These are phyloP conservation scores for Lasioglossum villosulum DNA, from an alignment of 2,888 invertebrate genomes.

Conservation along the genomic window DNA sequence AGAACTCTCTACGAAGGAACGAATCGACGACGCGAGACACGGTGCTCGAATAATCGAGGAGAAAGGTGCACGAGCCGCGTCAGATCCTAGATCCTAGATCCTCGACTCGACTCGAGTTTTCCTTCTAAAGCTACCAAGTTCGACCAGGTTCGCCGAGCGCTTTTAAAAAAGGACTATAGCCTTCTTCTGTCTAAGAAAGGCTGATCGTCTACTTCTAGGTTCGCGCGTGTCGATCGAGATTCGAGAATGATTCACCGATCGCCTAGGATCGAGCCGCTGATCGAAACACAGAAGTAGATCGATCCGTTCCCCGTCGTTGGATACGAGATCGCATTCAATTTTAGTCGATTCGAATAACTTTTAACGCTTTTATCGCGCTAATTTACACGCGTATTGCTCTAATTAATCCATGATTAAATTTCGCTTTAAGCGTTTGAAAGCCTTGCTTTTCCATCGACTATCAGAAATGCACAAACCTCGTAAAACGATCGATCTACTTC, in stretches of 20 bases:
- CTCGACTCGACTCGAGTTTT: background rate
- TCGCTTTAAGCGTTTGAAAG: no score
- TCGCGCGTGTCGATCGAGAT: constrained; percentile 41
- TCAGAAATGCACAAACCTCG: background rate
- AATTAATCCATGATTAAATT: no score
- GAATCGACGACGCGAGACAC: background rate
- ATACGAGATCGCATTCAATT: background rate
- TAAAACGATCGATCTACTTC: background rate
- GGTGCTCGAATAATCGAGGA: background rate
- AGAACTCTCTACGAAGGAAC: constrained; percentile 7
- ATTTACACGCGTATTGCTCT: background rate
- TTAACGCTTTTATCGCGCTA: background rate
- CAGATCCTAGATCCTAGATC: background rate
- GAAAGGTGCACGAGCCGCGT: background rate
- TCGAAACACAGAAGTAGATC: background rate
- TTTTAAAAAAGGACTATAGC: constrained; percentile 29
- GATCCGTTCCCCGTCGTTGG: background rate
- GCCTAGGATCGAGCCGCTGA: background rate
- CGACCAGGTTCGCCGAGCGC: constrained; percentile 10
- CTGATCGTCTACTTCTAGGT: constrained; percentile 35
- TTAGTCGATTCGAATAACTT: background rate
- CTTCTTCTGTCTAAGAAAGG: constrained; percentile 21
- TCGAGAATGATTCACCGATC: constrained; percentile 11
- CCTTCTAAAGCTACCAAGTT: background rate
- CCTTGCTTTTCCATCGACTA: background rate